phyloP scores from a whole-genome alignment of 2,797 vertebrate species.

The Lacerta bilineata region DNA sequence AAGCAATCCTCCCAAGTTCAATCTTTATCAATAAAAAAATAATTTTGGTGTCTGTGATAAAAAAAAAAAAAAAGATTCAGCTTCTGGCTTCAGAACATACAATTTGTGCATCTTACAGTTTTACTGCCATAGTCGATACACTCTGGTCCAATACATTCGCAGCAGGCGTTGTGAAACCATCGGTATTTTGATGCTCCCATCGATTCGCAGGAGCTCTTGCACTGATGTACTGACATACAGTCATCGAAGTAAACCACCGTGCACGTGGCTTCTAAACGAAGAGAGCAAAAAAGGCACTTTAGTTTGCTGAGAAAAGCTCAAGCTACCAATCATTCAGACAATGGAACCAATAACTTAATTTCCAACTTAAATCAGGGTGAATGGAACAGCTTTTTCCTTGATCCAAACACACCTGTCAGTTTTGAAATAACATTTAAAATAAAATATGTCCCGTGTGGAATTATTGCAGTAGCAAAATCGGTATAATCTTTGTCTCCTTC shows the following conservation, averaged over 20 bases:
- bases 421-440: not conserved
- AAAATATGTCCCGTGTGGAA: not conserved
- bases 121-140: conserved; percentile 98
- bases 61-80: not conserved
- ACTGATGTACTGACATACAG: conserved; percentile 98
- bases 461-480: not conserved
- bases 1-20: conserved; percentile 49
- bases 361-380: not conserved
- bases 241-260: conserved; percentile 99
- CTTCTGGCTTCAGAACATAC: conserved; percentile 88
- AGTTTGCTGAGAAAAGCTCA: conserved; percentile 30
- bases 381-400: not conserved
- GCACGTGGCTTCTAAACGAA: conserved; percentile 91
- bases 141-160: conserved; percentile 96
- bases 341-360: not conserved
- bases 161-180: conserved; percentile 99
- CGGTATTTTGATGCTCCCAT: conserved; percentile 99
- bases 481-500: not conserved
- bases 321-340: not conserved
- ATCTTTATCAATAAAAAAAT: conserved; percentile 35
- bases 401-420: not conserved
- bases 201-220: conserved; percentile 97
- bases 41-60: conserved; percentile 61
- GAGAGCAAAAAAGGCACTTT: not conserved
- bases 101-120: conserved; percentile 96